phyloP scores from a whole-genome alignment of 37 sponge, comb jelly and placozoan genomes.

The Hormiphora californensis region DNA sequence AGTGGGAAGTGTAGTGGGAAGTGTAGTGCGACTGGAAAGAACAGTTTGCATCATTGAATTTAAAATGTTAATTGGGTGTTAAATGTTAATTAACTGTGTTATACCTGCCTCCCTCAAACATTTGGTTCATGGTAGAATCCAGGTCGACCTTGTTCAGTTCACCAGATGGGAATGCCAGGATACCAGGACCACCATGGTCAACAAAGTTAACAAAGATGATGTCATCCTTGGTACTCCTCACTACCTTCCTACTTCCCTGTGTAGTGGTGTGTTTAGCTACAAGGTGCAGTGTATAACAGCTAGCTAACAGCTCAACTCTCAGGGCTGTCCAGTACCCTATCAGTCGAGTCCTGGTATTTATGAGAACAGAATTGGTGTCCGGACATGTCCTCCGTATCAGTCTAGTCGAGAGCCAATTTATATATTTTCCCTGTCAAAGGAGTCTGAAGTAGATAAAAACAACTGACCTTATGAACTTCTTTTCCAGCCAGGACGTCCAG shows the following conservation, averaged over 20 bases:
- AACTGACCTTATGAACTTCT: slow-evolving; percentile 57
- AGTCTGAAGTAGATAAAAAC: background rate
- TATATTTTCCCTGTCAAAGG: background rate
- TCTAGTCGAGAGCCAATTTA: background rate
- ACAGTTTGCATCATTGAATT: too few species aligned
- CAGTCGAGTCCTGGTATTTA: too few species aligned
- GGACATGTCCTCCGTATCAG: background rate
- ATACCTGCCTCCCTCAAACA: background rate
- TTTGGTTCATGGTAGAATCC: background rate
- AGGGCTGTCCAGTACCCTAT: too few species aligned
- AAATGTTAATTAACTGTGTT: too few species aligned
- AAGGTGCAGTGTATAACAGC: too few species aligned
- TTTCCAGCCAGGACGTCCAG: slow-evolving; percentile 64
- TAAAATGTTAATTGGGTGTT: background rate
- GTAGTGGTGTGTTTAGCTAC: too few species aligned
- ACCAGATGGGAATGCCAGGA: slow-evolving; percentile 67
- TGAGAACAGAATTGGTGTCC: background rate
- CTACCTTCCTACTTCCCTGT: background rate
- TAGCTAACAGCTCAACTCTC: too few species aligned
- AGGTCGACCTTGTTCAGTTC: slow-evolving; percentile 39
- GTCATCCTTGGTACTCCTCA: slow-evolving; percentile 62
- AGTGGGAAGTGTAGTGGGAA: too few species aligned
- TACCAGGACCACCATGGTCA: slow-evolving; percentile 72
- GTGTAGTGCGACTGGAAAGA: too few species aligned
- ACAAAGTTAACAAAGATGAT: slow-evolving; percentile 73